These are phyloP conservation scores for Muscidifurax raptorellus DNA, from an alignment of 1,140 invertebrate genomes.

Conservation along the genomic window DNA sequence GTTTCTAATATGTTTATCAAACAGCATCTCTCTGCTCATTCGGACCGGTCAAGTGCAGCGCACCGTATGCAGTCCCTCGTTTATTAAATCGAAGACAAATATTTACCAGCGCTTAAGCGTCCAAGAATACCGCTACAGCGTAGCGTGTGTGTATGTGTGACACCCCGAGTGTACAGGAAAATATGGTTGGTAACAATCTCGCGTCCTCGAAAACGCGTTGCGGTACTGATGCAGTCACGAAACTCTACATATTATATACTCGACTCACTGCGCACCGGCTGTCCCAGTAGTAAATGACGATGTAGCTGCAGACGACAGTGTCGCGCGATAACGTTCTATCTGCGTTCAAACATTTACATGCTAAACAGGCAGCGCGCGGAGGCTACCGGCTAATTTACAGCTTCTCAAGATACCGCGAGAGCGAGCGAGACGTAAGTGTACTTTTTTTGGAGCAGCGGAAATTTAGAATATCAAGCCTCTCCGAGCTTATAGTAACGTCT, in stretches of 20 bases:
- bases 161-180: slow-evolving; percentile 17
- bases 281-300: no score
- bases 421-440: slow-evolving; percentile 11
- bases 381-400: slow-evolving; percentile 68
- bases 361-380: slow-evolving; percentile 63
- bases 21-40: slow-evolving; percentile 49
- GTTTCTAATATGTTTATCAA: slow-evolving; percentile 70
- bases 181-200: no score
- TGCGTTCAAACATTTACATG: slow-evolving; percentile 69
- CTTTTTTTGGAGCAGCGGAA: not conserved
- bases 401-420: slow-evolving; percentile 52
- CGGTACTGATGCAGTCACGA: no score
- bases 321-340: slow-evolving; percentile 51
- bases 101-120: slow-evolving; percentile 65
- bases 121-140: no score
- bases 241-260: no score
- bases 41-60: slow-evolving; percentile 5
- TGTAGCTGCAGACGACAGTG: no score
- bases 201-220: no score
- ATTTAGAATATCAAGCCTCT: no score
- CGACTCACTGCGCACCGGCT: no score
- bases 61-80: slow-evolving; percentile 43
- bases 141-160: no score
- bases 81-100: slow-evolving; percentile 70
- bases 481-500: no score